A percentile compares a stretch with the other conserved stretches of the same genome.
phyloP scores from a whole-genome alignment of 2,113 vertebrate species.

The Xenus cinereus region DNA sequence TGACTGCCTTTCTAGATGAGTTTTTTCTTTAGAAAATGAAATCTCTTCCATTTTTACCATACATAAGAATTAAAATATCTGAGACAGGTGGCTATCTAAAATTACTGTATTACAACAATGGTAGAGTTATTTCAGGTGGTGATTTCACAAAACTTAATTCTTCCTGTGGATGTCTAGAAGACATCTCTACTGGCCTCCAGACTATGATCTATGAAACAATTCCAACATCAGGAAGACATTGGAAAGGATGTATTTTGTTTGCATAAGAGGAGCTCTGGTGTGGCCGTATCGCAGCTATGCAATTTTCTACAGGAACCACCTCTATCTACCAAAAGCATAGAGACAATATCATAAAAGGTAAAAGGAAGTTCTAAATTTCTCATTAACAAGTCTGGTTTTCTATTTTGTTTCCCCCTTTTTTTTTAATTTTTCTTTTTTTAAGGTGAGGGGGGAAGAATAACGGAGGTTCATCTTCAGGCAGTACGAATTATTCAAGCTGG shows the following conservation, averaged over 20 bases:
- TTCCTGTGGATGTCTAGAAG: background rate
- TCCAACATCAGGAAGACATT: background rate
- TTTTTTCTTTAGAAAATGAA: background rate
- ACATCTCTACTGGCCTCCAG: background rate
- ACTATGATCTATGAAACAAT: rapidly evolving
- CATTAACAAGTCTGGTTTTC: too few relatives aligned
- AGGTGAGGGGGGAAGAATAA: background rate
- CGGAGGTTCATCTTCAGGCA: background rate
- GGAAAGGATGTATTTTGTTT: background rate
- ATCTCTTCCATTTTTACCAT: background rate
- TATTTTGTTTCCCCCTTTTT: too few relatives aligned
- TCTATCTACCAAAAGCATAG: background rate
- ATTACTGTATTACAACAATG: background rate
- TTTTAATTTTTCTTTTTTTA: background rate
- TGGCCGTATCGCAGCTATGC: rapidly evolving
- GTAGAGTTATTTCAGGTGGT: background rate
- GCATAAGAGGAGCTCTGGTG: background rate
- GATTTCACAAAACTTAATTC: background rate
- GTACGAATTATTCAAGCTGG: background rate
- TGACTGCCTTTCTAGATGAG: background rate
- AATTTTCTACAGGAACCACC: background rate
- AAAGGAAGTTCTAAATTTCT: background rate
- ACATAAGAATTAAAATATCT: background rate
- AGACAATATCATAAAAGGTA: background rate
- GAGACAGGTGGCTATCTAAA: background rate